Evolutionary conservation across 2,113 vertebrate genomes (phyloP).

Genomic region (Trichechus manatus): DNA sequence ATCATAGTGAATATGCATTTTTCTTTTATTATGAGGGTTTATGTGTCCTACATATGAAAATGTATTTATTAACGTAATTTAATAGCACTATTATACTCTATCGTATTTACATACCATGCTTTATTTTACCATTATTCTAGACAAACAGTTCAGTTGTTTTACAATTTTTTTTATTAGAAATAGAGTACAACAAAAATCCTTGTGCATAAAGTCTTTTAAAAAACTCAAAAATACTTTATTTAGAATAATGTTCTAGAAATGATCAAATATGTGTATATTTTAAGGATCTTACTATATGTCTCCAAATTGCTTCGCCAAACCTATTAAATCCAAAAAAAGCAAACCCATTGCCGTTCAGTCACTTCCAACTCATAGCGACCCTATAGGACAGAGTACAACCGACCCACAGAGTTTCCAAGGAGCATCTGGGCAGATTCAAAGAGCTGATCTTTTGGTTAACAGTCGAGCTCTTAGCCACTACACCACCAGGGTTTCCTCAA

Average conservation of each 20-base stretch:
- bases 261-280: not conserved
- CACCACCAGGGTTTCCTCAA: not conserved
- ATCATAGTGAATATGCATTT: not conserved
- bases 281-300: not conserved
- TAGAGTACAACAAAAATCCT: not conserved
- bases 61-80: not conserved
- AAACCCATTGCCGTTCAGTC: too few species aligned
- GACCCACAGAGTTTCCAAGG: too few species aligned
- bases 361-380: too few species aligned
- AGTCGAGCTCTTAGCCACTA: too few species aligned
- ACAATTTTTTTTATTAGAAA: not conserved
- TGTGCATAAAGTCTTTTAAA: not conserved
- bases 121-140: conserved; percentile 18
- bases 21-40: not conserved
- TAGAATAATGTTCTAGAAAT: not conserved
- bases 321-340: too few species aligned
- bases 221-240: not conserved
- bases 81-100: not conserved
- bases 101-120: not conserved
- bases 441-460: too few species aligned
- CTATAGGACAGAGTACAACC: too few species aligned
- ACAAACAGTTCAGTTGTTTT: not conserved
- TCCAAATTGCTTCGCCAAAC: not conserved
- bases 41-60: not conserved
- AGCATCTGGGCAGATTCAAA: too few species aligned